Percentiles rank a stretch among this genome's conserved stretches.
Conservation (phyloP, 2,888 invertebrate species). For the Blera fallax region DNA sequence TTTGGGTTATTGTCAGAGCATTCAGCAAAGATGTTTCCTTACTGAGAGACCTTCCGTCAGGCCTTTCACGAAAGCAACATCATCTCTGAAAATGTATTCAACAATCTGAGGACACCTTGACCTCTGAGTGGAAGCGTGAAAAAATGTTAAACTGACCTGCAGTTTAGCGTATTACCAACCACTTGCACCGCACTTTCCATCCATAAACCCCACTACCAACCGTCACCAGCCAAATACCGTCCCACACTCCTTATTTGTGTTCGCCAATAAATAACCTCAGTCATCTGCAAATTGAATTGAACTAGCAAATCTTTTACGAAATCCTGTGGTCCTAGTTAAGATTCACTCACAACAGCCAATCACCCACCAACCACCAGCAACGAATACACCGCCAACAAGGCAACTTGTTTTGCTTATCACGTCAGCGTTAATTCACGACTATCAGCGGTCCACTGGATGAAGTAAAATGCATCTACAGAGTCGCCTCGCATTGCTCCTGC, state of each 20-base stretch:
- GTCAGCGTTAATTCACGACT: slow-evolving; percentile 71
- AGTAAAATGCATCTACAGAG: slow-evolving; percentile 64
- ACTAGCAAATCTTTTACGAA: neutral
- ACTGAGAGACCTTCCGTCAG: no score
- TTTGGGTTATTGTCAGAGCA: no score
- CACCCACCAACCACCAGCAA: neutral
- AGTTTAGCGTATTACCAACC: no score
- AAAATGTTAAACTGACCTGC: no score
- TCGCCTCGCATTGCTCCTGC: slow-evolving; percentile 64
- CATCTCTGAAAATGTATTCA: no score
- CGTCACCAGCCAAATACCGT: neutral
- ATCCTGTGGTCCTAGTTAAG: slow-evolving; percentile 46
- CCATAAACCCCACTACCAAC: no score
- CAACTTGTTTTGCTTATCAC: slow-evolving; percentile 70
- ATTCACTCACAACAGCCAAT: slow-evolving; percentile 17
- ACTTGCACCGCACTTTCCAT: no score
- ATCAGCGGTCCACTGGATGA: slow-evolving; percentile 44
- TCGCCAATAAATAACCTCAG: slow-evolving; percentile 60
- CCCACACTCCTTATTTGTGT: slow-evolving; percentile 37
- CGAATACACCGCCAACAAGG: no score
- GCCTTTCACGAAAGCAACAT: no score
- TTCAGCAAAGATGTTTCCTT: no score
- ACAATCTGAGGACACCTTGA: no score
- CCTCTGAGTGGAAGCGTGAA: no score
- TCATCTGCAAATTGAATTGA: slow-evolving; percentile 58